Base-by-base conservation (phyloP, 2,888 invertebrate genomes). In the Ethmia dodecea region DNA sequence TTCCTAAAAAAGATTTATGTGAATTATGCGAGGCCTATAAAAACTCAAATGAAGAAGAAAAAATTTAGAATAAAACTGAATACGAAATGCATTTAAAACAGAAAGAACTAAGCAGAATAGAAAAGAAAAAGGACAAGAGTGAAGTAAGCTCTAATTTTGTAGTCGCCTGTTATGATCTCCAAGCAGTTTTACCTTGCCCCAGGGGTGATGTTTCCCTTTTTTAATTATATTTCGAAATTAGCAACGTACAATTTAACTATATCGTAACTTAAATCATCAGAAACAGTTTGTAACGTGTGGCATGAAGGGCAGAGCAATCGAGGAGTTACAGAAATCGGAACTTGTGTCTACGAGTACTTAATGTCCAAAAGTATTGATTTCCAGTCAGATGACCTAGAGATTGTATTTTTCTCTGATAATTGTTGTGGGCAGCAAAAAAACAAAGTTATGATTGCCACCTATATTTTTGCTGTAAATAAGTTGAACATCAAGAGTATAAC, bases 391-490 rank as follows among this genome's bases (percentile, higher is more conserved):
- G 22, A 13, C 11, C 4, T 31, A 9, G 22, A 31, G 11, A 2
- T 31, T 4, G 22, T 22, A 12, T 48, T 48, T 28, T 43, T 40
- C 12, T 40, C 40, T 9, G 36, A 46, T 6, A 43, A 46, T 24
- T 42, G 38, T 13, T 37, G 42, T 16, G 38, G 42, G 3, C 42
- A 42, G 18, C 40, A 47, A 26, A 43, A 45, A 31, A 43, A 43
- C 30, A 40, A 42, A 14, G 42, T 34, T 28, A 15, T 42, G 10
- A 25, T 40, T 5, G 28, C 40, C 10, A 22, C 35, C 22, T 45
- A 47, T 38, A 24, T 34, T 4, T 47, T 38, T 31, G 45, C 49
- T 24, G 33, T 44, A 3, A 11, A 5, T 15, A 28, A 20, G 6
- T 38, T 47, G 4, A 40, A 15, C 26, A 32, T 47, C 9, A 31